phyloP scores from a whole-genome alignment of 2,797 vertebrate species.

The Tolypeutes matacus region DNA sequence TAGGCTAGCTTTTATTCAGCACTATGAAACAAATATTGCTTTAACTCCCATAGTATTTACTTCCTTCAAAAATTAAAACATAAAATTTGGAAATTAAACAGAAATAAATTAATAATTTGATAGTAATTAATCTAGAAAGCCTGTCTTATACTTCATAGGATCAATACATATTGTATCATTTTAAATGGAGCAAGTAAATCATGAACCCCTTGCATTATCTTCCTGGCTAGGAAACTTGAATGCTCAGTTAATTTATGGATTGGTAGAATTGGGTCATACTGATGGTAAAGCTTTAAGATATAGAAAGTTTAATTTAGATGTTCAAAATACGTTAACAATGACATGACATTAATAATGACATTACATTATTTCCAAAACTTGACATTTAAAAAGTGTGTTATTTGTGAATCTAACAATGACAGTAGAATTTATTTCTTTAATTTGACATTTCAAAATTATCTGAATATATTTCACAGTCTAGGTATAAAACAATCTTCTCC shows the following conservation, averaged over 20 bases:
- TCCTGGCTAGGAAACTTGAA: conserved; percentile 20
- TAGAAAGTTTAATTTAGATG: conserved; percentile 23
- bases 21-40: neutral
- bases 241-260: neutral
- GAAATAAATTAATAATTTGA: neutral
- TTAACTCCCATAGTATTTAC: conserved; percentile 15
- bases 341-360: conserved; percentile 22
- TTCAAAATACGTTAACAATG: conserved; percentile 22
- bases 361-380: conserved; percentile 17
- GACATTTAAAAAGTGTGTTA: conserved; percentile 45
- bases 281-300: conserved; percentile 56
- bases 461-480: neutral
- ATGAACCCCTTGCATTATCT: conserved; percentile 15
- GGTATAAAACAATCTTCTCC: conserved; percentile 28
- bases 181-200: conserved; percentile 29
- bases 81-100: neutral
- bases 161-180: neutral
- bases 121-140: neutral
- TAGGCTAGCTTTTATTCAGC: conserved; percentile 4
- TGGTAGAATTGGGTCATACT: conserved; percentile 21
- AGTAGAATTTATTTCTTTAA: conserved; percentile 28
- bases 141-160: neutral
- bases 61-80: conserved; percentile 25
- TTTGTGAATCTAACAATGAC: conserved; percentile 11
- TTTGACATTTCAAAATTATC: conserved; percentile 42